Evolutionary conservation across 2,888 invertebrate genomes (phyloP).

Genomic region (Lobophora halterata): DNA sequence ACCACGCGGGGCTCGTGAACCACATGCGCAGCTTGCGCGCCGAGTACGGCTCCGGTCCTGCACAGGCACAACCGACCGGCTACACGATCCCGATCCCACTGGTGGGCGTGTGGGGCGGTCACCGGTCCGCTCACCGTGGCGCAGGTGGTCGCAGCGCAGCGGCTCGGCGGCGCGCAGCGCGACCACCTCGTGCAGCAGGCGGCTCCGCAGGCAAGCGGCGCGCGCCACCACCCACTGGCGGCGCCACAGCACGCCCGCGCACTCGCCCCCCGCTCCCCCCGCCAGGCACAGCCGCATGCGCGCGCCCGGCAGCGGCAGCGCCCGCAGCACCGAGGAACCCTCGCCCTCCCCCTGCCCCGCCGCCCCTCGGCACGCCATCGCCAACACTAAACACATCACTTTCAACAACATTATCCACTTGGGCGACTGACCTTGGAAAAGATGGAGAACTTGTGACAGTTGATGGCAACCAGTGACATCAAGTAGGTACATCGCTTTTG

Average conservation of each 20-base stretch:
- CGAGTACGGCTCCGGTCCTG: neutral
- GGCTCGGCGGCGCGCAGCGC: conserved; percentile 13
- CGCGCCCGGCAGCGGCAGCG: too few relatives aligned
- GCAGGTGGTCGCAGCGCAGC: conserved; percentile 22
- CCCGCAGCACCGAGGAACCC: too few relatives aligned
- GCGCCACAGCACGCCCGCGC: conserved; percentile 35
- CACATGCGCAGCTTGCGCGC: conserved; percentile 1
- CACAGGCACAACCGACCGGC: neutral
- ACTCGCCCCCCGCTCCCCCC: conserved; percentile 20
- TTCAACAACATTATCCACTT: conserved; percentile 5
- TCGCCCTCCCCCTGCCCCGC: conserved; percentile 13
- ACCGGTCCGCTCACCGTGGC: conserved; percentile 11
- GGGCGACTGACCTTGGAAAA: too few relatives aligned
- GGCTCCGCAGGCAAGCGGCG: conserved; percentile 28
- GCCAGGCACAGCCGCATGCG: conserved; percentile 29
- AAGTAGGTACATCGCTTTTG: too few relatives aligned
- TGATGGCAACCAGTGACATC: too few relatives aligned
- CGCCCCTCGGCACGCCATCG: conserved; percentile 2
- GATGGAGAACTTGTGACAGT: too few relatives aligned
- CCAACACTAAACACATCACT: conserved; percentile 7
- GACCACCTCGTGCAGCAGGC: conserved; percentile 9
- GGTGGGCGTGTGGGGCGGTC: neutral
- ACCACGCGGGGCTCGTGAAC: conserved; percentile 11
- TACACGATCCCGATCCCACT: too few relatives aligned
- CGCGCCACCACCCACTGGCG: conserved; percentile 38